These are phyloP conservation scores for Euplagia quadripunctaria DNA, from an alignment of 2,888 invertebrate species.

Conservation along the genomic window DNA sequence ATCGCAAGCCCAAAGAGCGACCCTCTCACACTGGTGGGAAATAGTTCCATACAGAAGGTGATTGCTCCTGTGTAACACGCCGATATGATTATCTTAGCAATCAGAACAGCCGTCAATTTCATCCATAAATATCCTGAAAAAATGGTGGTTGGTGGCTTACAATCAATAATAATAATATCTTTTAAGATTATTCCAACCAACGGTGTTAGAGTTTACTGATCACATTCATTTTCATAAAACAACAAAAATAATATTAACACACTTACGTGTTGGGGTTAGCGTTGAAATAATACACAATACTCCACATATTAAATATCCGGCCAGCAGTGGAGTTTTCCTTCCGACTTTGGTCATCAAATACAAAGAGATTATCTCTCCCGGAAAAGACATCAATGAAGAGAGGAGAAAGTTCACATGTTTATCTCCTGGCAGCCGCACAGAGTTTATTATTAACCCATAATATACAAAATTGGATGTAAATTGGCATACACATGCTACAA, in stretches of 20 bases:
- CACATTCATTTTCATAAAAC: not conserved
- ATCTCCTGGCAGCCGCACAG: conserved; percentile 75
- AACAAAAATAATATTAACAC: not conserved
- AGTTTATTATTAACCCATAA: conserved; percentile 75
- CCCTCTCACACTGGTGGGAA: conserved; percentile 89
- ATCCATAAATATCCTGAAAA: conserved; percentile 63
- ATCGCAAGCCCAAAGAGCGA: conserved; percentile 88
- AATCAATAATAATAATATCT: not conserved
- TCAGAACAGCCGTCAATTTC: conserved; percentile 80
- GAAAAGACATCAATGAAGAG: conserved; percentile 75
- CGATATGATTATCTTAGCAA: conserved; percentile 88
- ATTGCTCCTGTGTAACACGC: conserved; percentile 88
- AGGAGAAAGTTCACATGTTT: conserved; percentile 77
- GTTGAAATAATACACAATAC: conserved; percentile 64
- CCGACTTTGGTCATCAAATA: conserved; percentile 77
- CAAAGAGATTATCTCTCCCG: conserved; percentile 73
- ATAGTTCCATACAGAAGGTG: conserved; percentile 89
- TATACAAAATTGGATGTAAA: conserved; percentile 76
- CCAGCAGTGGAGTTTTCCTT: conserved; percentile 68
- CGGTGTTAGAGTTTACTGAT: too few relatives aligned
- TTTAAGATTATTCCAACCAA: too few relatives aligned
- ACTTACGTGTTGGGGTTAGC: conserved; percentile 69
- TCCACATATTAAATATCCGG: conserved; percentile 68
- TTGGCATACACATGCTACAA: conserved; percentile 62
- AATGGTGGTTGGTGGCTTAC: not conserved